Evolutionary conservation across 2,888 invertebrate genomes (phyloP).

Genomic region (Melanargia galathea): DNA sequence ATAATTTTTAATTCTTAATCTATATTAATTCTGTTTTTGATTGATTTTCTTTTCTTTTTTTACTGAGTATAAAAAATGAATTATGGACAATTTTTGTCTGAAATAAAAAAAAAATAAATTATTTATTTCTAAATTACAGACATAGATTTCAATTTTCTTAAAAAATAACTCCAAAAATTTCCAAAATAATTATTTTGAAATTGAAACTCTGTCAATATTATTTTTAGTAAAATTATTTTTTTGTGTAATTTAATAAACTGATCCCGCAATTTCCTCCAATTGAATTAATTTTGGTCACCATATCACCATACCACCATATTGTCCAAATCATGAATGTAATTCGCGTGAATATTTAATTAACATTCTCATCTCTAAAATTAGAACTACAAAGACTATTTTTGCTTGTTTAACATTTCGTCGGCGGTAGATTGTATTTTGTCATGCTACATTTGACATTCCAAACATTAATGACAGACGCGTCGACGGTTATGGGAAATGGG

Average conservation of each 20-base stretch:
- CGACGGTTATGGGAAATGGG: constrained; percentile 49
- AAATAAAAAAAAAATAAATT: too few species aligned
- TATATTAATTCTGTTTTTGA: too few species aligned
- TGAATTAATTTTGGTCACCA: constrained; percentile 27
- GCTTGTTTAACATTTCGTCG: neutral
- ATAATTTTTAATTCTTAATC: too few species aligned
- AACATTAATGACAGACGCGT: constrained; percentile 48
- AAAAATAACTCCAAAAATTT: too few species aligned
- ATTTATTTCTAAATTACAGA: too few species aligned
- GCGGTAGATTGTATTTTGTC: constrained; percentile 22
- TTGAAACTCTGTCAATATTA: too few species aligned
- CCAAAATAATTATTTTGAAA: too few species aligned
- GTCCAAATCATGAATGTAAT: constrained; percentile 27
- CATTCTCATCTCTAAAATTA: constrained; percentile 2
- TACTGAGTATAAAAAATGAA: too few species aligned
- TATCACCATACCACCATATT: constrained; percentile 28
- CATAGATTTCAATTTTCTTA: too few species aligned
- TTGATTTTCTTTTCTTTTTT: too few species aligned
- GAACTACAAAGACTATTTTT: constrained; percentile 19
- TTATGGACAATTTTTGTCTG: too few species aligned
- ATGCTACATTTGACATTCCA: constrained; percentile 45
- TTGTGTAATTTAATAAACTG: neutral
- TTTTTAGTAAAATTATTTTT: neutral
- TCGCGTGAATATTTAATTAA: neutral
- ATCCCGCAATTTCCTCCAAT: constrained; percentile 7